Base-by-base conservation (phyloP, 2,797 vertebrate genomes). In the Phyllotis vaccarum region DNA sequence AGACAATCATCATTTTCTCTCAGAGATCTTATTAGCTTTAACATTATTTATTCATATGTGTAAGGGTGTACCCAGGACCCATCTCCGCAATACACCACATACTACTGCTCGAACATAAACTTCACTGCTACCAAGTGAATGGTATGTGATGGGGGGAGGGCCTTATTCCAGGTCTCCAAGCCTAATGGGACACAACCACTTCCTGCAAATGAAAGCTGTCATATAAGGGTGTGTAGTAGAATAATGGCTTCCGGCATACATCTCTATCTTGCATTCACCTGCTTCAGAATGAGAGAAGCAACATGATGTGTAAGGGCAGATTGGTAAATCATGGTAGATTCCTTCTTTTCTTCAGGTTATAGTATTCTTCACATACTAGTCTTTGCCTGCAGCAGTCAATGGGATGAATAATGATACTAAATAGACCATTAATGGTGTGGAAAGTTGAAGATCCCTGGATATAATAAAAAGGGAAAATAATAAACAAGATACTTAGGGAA, bases 1-100 rank as follows among this genome's bases (percentile, higher is more conserved):
- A 99, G 99, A 99, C 99, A 99, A 99, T 99, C 99, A 99, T 99
- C 99, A 98, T 99, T 99, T 99, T 99, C 98, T 98, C 98, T 97
- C 98, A 98, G 97, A 99, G 98, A 99, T 99, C 98, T 99, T 99
- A 99, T 99, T 99, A 98, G 98, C 99, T 99, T 99, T 98, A 99
- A 98, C 98, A 98, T 99, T 99, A 99, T 99, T 99, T 99, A 99
- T 99, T 99, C 98, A 98, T 99, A 98, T 96, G 98, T 98, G 97
- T 99, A 99, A 98, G 98, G 98, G 98, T 98, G 98, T 97, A 98
- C 98, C 98, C 98, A 98, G 97, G 98, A 98, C 98, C 97, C 86
- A 97, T 96, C 97, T 97, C 94, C 88, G 95, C 70, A 54, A 81
- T 68, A 52, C 88, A 96, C 97, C 90, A 96, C 93, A 96, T 91